A percentile compares a stretch with the other conserved stretches of the same genome.
phyloP scores from a whole-genome alignment of 2,797 vertebrate genomes.

The Odontamblyopus lacepedii region DNA sequence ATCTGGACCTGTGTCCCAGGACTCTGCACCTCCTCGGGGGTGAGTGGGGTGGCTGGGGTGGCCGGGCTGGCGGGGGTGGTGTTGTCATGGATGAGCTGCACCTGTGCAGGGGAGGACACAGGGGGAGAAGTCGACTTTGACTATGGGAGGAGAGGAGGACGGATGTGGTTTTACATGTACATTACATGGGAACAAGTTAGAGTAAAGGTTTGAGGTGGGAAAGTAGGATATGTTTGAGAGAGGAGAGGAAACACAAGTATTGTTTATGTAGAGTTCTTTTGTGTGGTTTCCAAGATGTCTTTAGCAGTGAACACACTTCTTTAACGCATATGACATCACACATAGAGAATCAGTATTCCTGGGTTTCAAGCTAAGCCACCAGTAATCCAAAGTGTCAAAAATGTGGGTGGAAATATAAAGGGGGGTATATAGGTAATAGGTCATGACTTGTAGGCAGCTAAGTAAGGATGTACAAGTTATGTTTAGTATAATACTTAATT shows the following conservation, averaged over 20 bases:
- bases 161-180: constrained; percentile 55
- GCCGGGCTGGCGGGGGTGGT: constrained; percentile 86
- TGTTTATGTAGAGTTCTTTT: not conserved
- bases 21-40: constrained; percentile 82
- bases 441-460: not conserved
- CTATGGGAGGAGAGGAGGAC: constrained; percentile 70
- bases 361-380: not conserved
- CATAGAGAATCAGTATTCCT: not conserved
- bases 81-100: constrained; percentile 96
- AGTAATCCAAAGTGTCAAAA: not conserved
- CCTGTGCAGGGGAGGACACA: constrained; percentile 81
- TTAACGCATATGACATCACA: not conserved
- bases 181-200: constrained; percentile 42
- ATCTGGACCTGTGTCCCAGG: constrained; percentile 93
- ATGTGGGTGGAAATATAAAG: not conserved
- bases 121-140: constrained; percentile 77
- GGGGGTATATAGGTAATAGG: not conserved
- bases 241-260: constrained; percentile 42
- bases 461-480: not conserved
- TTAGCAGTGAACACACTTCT: not conserved
- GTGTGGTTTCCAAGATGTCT: not conserved
- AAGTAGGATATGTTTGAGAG: constrained; percentile 64
- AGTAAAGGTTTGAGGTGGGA: constrained; percentile 51
- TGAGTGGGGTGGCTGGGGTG: constrained; percentile 86
- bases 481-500: not conserved